Base-by-base conservation (phyloP, 2,797 vertebrate genomes). In the Brotula barbata region DNA sequence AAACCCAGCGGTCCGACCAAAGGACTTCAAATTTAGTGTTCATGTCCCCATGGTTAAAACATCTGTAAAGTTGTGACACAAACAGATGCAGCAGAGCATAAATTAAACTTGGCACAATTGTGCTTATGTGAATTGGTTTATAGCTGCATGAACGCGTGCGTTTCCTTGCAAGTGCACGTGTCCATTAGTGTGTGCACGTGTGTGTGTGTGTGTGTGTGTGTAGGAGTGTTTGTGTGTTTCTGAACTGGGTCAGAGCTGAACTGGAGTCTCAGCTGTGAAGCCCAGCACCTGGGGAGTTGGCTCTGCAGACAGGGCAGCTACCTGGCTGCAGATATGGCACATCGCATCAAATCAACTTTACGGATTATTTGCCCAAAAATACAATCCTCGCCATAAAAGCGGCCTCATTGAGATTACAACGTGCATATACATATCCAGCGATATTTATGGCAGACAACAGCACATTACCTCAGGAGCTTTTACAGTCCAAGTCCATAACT, bases 401-500 rank as follows among this genome's bases (percentile, higher is more conserved):
- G 37, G 51, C 48, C 59, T 70, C 64, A 45, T 59, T 69, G 50
- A 73, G 75, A 83, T 75, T 69, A 73, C 51, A 78, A 68, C 63
- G 71, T 63, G 58, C 61, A 64, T 66, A 66, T 66, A 80, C 61
- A 79, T 52, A 71, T 64, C 56, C 33, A 3, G 68, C 7, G 31
- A 81, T 78, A 82, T 86, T 83, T 80, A 82, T 78, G 61, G 74
- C 49, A 66, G 70, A 63, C 57, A 58, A 69, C 66, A 68, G 58
- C 45, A 15, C 17, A 61, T 82, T 73, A 82, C 83, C 74, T 68
- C 75, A 16, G 78, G 73, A 75, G 81, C 73, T 82, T 83, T 85
- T 80, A 76, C 75, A 76, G 71, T 82, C 53, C n/a, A 53, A 81
- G 85, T 88, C 85, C 82, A 87, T 87, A 88, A 85, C 83, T 75